Evolutionary conservation across 1,140 invertebrate genomes (phyloP).

Genomic region (Papilio machaon): DNA sequence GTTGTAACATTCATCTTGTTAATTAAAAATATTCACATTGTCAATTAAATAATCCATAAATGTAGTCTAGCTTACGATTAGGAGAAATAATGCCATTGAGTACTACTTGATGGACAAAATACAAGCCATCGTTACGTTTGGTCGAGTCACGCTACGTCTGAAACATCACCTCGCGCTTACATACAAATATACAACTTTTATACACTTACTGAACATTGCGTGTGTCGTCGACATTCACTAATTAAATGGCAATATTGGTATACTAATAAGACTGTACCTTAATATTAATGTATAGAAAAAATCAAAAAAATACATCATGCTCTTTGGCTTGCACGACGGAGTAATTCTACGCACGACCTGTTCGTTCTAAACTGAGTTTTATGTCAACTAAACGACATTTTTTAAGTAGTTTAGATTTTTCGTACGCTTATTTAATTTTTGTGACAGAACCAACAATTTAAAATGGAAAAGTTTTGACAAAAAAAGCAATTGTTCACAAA

Average conservation of each 20-base stretch:
- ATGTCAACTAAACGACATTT: neutral
- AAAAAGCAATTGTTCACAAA: neutral
- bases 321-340: slow-evolving; percentile 82
- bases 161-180: slow-evolving; percentile 71
- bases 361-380: neutral
- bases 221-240: slow-evolving; percentile 73
- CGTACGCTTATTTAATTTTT: neutral
- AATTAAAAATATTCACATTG: slow-evolving; percentile 84
- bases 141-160: slow-evolving; percentile 75
- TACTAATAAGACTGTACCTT: slow-evolving; percentile 76
- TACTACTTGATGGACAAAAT: slow-evolving; percentile 70
- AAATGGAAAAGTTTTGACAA: neutral
- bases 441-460: neutral
- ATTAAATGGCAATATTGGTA: slow-evolving; percentile 79
- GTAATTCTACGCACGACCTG: slow-evolving; percentile 55
- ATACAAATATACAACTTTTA: slow-evolving; percentile 81
- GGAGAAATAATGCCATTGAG: slow-evolving; percentile 81
- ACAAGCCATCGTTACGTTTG: slow-evolving; percentile 70
- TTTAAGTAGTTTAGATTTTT: neutral
- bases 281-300: slow-evolving; percentile 74
- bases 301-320: slow-evolving; percentile 81
- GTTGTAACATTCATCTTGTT: slow-evolving; percentile 82
- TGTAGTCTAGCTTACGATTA: slow-evolving; percentile 78
- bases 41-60: slow-evolving; percentile 81
- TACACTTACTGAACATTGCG: slow-evolving; percentile 72